These are phyloP conservation scores for Chironomus tentans DNA, from an alignment of 2,888 invertebrate species.

Conservation along the genomic window DNA sequence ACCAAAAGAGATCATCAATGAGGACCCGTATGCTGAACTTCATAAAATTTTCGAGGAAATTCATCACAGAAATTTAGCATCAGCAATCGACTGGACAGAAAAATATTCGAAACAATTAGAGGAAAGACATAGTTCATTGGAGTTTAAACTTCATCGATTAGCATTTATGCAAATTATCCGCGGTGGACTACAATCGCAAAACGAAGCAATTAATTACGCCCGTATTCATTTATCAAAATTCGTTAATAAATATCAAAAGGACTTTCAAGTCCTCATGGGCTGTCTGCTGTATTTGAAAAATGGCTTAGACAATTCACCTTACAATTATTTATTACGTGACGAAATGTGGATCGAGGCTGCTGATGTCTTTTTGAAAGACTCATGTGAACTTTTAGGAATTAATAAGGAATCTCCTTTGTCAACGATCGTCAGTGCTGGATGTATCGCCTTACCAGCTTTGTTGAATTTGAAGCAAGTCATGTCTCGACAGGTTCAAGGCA, in stretches of 20 bases:
- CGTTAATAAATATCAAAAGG: slow-evolving; percentile 66
- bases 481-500: slow-evolving; percentile 82
- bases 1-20: background rate
- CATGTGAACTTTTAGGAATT: slow-evolving; percentile 81
- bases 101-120: slow-evolving; percentile 63
- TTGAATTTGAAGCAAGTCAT: slow-evolving; percentile 89
- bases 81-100: slow-evolving; percentile 81
- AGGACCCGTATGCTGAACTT: slow-evolving; percentile 50
- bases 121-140: slow-evolving; percentile 58
- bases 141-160: slow-evolving; percentile 73
- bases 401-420: slow-evolving; percentile 84
- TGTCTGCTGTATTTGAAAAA: slow-evolving; percentile 68
- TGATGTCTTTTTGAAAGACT: slow-evolving; percentile 85
- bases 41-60: slow-evolving; percentile 84
- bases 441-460: slow-evolving; percentile 86
- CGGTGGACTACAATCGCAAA: slow-evolving; percentile 51
- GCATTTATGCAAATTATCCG: slow-evolving; percentile 59
- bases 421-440: slow-evolving; percentile 87
- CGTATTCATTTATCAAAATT: slow-evolving; percentile 74
- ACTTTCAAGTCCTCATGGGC: slow-evolving; percentile 79
- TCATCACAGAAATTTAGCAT: slow-evolving; percentile 67
- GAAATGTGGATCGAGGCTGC: slow-evolving; percentile 55
- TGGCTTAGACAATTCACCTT: slow-evolving; percentile 72
- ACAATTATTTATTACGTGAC: slow-evolving; percentile 55
- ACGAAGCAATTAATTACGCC: slow-evolving; percentile 80